Percentiles rank a stretch among this genome's conserved stretches.
Conservation (phyloP, 2,888 invertebrate species). For the Ophioninae sp. region DNA sequence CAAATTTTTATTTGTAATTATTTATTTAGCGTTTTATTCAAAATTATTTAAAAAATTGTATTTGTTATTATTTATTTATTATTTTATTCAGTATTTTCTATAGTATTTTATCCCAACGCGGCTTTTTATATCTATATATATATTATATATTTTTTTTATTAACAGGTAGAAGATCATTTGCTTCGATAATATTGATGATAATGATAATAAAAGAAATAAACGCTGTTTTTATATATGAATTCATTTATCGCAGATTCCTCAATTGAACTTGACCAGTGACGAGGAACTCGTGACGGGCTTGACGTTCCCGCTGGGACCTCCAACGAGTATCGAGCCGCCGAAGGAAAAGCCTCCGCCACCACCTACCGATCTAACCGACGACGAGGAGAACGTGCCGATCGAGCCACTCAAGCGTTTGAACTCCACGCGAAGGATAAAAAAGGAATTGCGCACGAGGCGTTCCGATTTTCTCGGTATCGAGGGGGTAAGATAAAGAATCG, state of each 20-base stretch:
- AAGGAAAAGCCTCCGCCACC: slow-evolving; percentile 94
- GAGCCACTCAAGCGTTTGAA: slow-evolving; percentile 88
- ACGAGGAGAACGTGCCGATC: slow-evolving; percentile 77
- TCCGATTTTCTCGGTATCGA: slow-evolving; percentile 94
- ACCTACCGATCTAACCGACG: slow-evolving; percentile 83
- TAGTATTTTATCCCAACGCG: no score
- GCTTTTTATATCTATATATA: no score
- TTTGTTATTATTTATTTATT: no score
- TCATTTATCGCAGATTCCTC: slow-evolving; percentile 72
- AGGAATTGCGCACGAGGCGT: slow-evolving; percentile 91
- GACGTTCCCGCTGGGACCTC: slow-evolving; percentile 83
- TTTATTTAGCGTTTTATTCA: no score
- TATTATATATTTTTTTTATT: no score
- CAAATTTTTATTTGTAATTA: no score
- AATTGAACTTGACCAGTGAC: slow-evolving; percentile 76
- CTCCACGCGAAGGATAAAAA: slow-evolving; percentile 92
- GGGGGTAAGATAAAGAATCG: slow-evolving; percentile 80
- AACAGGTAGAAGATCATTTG: no score
- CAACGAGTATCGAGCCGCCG: slow-evolving; percentile 88
- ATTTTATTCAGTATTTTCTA: no score
- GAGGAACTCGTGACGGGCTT: slow-evolving; percentile 76
- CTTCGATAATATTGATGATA: no score
- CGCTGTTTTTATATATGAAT: not conserved
- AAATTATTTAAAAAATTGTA: no score
- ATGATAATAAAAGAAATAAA: not conserved